phyloP scores from a whole-genome alignment of 2,797 vertebrate genomes.

The Cynopterus sphinx region DNA sequence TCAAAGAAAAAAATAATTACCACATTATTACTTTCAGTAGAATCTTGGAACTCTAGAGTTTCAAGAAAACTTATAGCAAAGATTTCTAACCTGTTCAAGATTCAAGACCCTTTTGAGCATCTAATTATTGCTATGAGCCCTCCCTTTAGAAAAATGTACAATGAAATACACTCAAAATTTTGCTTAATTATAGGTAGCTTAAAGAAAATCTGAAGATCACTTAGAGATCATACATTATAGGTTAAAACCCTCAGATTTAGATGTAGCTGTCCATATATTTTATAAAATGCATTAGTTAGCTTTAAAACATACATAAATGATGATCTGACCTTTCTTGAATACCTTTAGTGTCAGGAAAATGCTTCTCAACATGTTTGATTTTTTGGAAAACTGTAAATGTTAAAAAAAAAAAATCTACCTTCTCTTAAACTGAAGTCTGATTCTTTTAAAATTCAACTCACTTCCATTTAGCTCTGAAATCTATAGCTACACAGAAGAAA shows the following conservation, averaged over 20 bases:
- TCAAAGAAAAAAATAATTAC: not conserved
- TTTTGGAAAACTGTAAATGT: not conserved
- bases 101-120: not conserved
- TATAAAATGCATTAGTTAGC: not conserved
- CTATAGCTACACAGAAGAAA: not conserved
- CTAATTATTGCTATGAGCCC: not conserved
- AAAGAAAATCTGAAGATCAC: not conserved
- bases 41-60: not conserved
- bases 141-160: not conserved
- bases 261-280: not conserved
- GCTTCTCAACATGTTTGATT: not conserved
- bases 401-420: not conserved
- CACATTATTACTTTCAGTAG: not conserved
- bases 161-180: not conserved
- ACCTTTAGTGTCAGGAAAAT: not conserved
- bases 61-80: not conserved
- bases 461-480: slow-evolving; percentile 31
- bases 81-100: slow-evolving; percentile 19
- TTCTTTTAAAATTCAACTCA: not conserved
- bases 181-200: not conserved
- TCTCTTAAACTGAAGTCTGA: not conserved
- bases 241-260: not conserved
- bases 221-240: not conserved
- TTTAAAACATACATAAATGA: not conserved
- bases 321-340: not conserved